Conservation (phyloP, 2,888 invertebrate species). For the Polydesmus complanatus region DNA sequence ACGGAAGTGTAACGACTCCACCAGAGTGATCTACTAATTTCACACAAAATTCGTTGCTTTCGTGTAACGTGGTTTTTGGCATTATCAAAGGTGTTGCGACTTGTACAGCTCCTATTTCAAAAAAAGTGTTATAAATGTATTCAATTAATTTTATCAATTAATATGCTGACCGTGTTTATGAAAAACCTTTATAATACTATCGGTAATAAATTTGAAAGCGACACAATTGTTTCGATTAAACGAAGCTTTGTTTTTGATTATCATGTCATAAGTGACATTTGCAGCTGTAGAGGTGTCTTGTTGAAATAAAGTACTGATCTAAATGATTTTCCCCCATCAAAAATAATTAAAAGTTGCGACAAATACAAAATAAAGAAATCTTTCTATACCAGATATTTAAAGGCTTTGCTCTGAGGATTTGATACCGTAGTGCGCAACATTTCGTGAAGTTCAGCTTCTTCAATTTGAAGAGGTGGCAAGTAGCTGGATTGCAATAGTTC, state of each 20-base stretch:
- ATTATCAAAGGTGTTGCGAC: conserved; percentile 65
- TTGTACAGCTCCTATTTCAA: conserved; percentile 50
- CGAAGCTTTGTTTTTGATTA: conserved; percentile 29
- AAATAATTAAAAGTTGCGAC: not conserved
- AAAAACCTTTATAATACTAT: conserved; percentile 28
- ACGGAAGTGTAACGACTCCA: conserved; percentile 66
- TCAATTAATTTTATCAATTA: not conserved
- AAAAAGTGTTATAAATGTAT: no score
- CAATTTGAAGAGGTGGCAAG: conserved; percentile 71
- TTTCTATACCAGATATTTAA: conserved; percentile 39
- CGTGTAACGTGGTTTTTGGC: conserved; percentile 48
- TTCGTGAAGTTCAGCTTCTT: conserved; percentile 70
- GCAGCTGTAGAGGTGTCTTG: conserved; percentile 48
- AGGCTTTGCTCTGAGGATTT: conserved; percentile 63
- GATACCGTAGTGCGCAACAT: conserved; percentile 65
- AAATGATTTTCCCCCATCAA: conserved; percentile 27
- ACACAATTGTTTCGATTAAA: conserved; percentile 34
- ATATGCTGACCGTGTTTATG: conserved; percentile 22
- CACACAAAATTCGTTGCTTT: conserved; percentile 48
- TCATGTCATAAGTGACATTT: conserved; percentile 69
- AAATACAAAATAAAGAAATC: not conserved
- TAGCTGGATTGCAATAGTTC: conserved; percentile 68
- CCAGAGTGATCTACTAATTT: conserved; percentile 78
- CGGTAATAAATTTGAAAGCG: conserved; percentile 32
- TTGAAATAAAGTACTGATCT: conserved; percentile 27